A percentile compares a stretch with the other conserved stretches of the same genome.
These are phyloP conservation scores for Lasiommata megera DNA, from an alignment of 2,888 invertebrate genomes.

Conservation along the genomic window DNA sequence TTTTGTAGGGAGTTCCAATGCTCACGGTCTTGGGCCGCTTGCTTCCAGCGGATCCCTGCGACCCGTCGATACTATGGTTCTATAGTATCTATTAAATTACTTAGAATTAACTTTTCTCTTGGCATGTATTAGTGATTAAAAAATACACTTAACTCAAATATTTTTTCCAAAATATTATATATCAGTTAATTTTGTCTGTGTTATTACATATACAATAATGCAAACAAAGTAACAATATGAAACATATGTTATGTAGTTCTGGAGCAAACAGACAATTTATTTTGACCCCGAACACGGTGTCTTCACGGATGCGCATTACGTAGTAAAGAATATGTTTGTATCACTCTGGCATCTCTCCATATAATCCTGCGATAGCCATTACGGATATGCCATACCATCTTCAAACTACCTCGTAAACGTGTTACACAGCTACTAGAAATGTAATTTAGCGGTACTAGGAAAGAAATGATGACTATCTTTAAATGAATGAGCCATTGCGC, in stretches of 20 bases:
- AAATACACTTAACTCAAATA: too few relatives aligned
- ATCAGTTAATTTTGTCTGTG: too few relatives aligned
- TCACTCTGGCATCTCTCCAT: slow-evolving; percentile 71
- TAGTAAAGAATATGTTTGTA: slow-evolving; percentile 70
- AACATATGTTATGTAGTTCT: neutral
- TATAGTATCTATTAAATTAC: too few relatives aligned
- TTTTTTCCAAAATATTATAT: neutral
- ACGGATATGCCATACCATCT: slow-evolving; percentile 73
- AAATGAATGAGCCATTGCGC: slow-evolving; percentile 67
- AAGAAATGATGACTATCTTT: slow-evolving; percentile 72
- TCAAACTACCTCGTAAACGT: slow-evolving; percentile 77
- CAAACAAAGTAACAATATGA: neutral
- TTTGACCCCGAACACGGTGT: slow-evolving; percentile 64
- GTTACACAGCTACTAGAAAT: slow-evolving; percentile 76
- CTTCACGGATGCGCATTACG: slow-evolving; percentile 69
- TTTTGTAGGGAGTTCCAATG: too few relatives aligned
- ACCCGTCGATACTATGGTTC: too few relatives aligned
- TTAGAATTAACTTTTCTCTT: too few relatives aligned
- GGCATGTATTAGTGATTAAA: too few relatives aligned
- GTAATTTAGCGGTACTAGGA: slow-evolving; percentile 79
- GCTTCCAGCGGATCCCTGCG: too few relatives aligned
- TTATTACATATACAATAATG: neutral
- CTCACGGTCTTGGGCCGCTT: too few relatives aligned
- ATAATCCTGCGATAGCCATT: slow-evolving; percentile 78
- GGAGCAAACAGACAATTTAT: slow-evolving; percentile 52